phyloP scores from a whole-genome alignment of 2,113 vertebrate species.

The Leuciscus idus region DNA sequence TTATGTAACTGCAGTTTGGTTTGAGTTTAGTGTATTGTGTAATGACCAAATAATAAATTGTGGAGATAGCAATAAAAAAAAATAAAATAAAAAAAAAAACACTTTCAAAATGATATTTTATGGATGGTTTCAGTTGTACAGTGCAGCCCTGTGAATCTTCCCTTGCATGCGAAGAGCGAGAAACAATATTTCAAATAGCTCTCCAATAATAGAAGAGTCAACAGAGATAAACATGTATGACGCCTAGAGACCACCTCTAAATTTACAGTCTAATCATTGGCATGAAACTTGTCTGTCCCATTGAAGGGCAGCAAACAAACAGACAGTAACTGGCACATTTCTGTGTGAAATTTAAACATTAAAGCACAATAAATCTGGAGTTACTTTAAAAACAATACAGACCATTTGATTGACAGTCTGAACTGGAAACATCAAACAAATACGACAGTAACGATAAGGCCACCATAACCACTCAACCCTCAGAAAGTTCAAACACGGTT shows the following conservation, averaged over 20 bases:
- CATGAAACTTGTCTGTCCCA: conserved; percentile 4
- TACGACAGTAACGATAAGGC: conserved; percentile 54
- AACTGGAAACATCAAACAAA: conserved; percentile 5
- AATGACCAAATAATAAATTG: background rate
- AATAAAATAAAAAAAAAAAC: background rate
- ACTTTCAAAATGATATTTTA: background rate
- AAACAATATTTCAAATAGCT: conserved; percentile 35
- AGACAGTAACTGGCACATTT: conserved; percentile 2
- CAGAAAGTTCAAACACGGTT: conserved; percentile 62
- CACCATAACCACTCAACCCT: conserved; percentile 34
- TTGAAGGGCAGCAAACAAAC: background rate
- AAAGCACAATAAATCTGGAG: background rate
- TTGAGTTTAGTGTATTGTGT: background rate
- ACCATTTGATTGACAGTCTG: background rate
- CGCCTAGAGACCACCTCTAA: conserved; percentile 26
- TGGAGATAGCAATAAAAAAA: background rate
- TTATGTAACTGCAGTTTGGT: conserved; percentile 6
- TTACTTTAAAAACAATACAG: background rate
- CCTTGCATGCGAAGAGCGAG: background rate
- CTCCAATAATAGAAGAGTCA: conserved; percentile 13
- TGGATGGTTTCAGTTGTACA: background rate
- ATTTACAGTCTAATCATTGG: conserved; percentile 28
- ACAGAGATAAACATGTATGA: conserved; percentile 28
- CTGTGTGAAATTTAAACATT: background rate
- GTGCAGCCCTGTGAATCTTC: conserved; percentile 5